phyloP scores from a whole-genome alignment of 2,888 invertebrate genomes.

The Lasioglossum oenotherae region DNA sequence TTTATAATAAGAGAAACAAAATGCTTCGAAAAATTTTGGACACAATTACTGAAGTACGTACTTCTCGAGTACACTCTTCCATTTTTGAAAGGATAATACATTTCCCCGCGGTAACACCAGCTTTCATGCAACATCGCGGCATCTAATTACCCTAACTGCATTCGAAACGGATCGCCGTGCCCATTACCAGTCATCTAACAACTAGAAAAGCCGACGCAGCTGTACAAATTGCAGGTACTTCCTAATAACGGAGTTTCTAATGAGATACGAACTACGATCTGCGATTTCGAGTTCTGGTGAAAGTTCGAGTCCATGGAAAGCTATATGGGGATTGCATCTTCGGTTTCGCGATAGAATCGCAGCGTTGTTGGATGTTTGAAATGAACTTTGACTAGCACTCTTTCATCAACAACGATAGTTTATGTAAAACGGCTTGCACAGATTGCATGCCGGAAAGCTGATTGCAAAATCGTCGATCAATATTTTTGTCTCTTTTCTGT shows the following conservation, averaged over 20 bases:
- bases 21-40: too few relatives aligned
- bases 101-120: background rate
- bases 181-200: background rate
- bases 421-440: background rate
- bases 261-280: too few relatives aligned
- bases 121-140: background rate
- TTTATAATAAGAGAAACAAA: too few relatives aligned
- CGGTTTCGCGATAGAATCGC: background rate
- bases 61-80: background rate
- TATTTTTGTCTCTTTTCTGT: background rate
- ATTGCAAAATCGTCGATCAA: constrained; percentile 5
- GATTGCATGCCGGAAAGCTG: background rate
- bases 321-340: background rate
- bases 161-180: background rate
- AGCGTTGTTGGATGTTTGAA: background rate
- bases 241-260: background rate
- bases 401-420: background rate
- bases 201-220: background rate
- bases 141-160: background rate
- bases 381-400: constrained; percentile 3
- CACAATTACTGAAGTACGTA: background rate
- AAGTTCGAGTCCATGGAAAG: background rate
- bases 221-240: background rate
- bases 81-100: background rate
- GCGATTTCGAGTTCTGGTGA: background rate